Conservation (phyloP, 2,113 vertebrate genomes). For the Chloropsis cyanopogon region DNA sequence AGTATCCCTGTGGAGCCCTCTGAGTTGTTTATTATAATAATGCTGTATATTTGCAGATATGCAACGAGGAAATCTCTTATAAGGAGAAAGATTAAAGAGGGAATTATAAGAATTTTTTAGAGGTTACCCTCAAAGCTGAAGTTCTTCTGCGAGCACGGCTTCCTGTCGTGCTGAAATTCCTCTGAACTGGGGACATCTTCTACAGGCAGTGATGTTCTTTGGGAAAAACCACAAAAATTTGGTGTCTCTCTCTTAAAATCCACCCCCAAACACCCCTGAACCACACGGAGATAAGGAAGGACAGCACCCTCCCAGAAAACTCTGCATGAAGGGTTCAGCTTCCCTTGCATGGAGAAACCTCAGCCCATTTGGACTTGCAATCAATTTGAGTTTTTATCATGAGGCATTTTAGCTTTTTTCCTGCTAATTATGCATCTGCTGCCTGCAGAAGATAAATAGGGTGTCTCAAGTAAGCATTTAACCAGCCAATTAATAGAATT, state of each 20-base stretch:
- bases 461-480: not conserved
- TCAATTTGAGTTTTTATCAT: not conserved
- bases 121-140: not conserved
- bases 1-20: not conserved
- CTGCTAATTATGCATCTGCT: not conserved
- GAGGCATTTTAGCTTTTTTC: not conserved
- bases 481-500: conserved; percentile 3
- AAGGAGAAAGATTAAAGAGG: not conserved
- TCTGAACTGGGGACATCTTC: not conserved
- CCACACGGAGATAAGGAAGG: not conserved
- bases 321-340: not conserved
- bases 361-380: not conserved
- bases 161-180: not conserved
- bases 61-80: not conserved
- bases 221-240: not conserved
- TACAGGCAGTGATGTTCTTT: not conserved
- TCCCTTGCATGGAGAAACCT: not conserved
- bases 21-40: not conserved
- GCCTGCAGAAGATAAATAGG: not conserved
- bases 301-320: not conserved
- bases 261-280: rapidly evolving
- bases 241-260: rapidly evolving
- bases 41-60: not conserved
- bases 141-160: not conserved
- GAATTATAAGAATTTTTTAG: not conserved